Evolutionary conservation across 2,797 vertebrate genomes (phyloP), one percentile per base, ranked within the genome.

Genomic region (Siniperca obscura): DNA sequence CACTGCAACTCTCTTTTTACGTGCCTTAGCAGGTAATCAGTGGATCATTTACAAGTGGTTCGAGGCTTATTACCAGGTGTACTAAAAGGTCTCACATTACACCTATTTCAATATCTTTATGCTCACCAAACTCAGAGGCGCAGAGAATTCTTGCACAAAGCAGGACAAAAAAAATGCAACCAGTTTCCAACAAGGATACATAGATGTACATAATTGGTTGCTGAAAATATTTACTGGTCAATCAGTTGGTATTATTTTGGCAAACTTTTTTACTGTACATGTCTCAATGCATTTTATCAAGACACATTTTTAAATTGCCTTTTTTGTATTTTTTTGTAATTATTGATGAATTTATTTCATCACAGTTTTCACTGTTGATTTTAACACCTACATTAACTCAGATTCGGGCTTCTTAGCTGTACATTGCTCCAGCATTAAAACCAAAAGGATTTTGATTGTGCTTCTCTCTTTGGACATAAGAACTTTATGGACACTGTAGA

Each of bases 41-140:
- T 53, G 65, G 50, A 71, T 74, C 61, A 53, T 53, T 72, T 74
- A 55, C 53, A 60, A 62, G 68, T 52, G 57, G 61, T 62, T n/a
- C 74, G 70, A 70, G 56, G 59, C 53, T 61, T 76, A 70, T 59
- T 77, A 77, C 65, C 65, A 80, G 69, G 73, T 53, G 66, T 75
- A 21, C 57, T 34, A 7, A 66, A 66, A 79, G 57, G 56, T 61
- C 70, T 76, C 27, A 40, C 22, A 30, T 76, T 70, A 66, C 30
- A 55, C 36, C 7, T 44, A 19, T 61, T 55, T 60, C 25, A 10
- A 64, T 52, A 42, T 62, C 16, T 74, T 50, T 40, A n/a, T 70
- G 19, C 22, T 60, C 27, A 22, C n/a, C 46, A 61, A 61, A 69
- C 62, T 60, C 62, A 11, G 53, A 57, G 14, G 36, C 40, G 22